phyloP scores from a whole-genome alignment of 2,113 vertebrate species.

The Eptatretus burgeri region DNA sequence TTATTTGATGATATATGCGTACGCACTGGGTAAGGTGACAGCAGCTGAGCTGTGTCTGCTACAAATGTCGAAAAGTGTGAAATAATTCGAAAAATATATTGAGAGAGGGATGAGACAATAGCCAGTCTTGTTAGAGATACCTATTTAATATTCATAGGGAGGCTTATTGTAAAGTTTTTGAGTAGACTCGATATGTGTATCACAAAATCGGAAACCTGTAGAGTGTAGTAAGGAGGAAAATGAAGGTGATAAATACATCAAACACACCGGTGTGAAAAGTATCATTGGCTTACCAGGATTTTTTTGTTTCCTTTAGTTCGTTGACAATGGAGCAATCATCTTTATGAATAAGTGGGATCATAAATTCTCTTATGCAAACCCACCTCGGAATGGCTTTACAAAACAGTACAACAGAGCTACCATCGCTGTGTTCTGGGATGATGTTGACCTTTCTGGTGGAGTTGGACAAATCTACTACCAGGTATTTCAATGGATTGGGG shows the following conservation, averaged over 20 bases:
- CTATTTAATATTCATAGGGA: background rate
- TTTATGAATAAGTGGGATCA: background rate
- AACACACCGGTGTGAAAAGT: background rate
- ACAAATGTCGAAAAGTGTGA: background rate
- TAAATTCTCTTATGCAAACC: background rate
- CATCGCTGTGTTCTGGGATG: slow-evolving; percentile 2
- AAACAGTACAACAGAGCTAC: background rate
- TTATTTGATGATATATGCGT: background rate
- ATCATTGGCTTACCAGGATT: background rate
- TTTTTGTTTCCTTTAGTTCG: background rate
- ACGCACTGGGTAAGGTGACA: background rate
- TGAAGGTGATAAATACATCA: no score
- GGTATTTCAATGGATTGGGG: background rate
- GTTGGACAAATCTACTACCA: slow-evolving; percentile 1
- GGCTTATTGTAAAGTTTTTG: background rate
- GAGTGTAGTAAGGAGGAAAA: background rate
- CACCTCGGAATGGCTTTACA: background rate
- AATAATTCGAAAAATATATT: background rate
- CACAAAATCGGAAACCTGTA: background rate
- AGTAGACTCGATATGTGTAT: background rate
- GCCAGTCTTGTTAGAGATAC: background rate
- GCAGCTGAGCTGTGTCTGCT: background rate
- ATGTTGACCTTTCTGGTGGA: background rate
- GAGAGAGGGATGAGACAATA: background rate
- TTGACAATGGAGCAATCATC: slow-evolving; percentile 1